These are phyloP conservation scores for Garrulus glandarius DNA, from an alignment of 2,797 vertebrate species.

Conservation along the genomic window DNA sequence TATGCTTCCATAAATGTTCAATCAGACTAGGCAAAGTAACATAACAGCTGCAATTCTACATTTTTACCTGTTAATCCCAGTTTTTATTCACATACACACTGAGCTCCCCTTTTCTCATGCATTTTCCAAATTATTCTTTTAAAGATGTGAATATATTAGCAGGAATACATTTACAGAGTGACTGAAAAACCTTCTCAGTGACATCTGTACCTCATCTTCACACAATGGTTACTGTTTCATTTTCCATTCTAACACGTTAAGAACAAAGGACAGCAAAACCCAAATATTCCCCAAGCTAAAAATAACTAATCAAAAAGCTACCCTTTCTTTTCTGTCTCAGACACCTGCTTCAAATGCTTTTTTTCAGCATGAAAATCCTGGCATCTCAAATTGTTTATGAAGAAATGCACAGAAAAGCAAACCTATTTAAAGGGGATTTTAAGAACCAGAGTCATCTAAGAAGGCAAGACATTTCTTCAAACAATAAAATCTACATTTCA, in stretches of 20 bases:
- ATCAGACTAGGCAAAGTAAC: not conserved
- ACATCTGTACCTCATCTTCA: not conserved
- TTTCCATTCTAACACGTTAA: not conserved
- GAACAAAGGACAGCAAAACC: not conserved
- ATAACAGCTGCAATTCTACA: not conserved
- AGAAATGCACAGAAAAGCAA: not conserved
- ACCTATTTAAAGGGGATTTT: not conserved
- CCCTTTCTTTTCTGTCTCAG: not conserved
- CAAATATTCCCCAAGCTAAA: not conserved
- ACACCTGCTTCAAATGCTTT: not conserved
- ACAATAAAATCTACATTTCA: conserved; percentile 3
- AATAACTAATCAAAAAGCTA: not conserved
- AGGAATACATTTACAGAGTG: not conserved
- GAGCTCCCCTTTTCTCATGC: not conserved
- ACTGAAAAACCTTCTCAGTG: not conserved
- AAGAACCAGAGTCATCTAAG: not conserved
- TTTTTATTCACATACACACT: not conserved
- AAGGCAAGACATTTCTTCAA: not conserved
- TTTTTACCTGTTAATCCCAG: not conserved
- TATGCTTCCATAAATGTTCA: not conserved
- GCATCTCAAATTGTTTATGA: not conserved
- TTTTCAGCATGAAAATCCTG: not conserved
- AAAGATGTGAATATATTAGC: not conserved
- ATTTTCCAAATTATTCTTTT: not conserved
- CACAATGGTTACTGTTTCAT: not conserved